Evolutionary conservation across 2,113 vertebrate species (phyloP), one percentile per base, ranked within the genome.

Genomic region (Calidris pygmaea): DNA sequence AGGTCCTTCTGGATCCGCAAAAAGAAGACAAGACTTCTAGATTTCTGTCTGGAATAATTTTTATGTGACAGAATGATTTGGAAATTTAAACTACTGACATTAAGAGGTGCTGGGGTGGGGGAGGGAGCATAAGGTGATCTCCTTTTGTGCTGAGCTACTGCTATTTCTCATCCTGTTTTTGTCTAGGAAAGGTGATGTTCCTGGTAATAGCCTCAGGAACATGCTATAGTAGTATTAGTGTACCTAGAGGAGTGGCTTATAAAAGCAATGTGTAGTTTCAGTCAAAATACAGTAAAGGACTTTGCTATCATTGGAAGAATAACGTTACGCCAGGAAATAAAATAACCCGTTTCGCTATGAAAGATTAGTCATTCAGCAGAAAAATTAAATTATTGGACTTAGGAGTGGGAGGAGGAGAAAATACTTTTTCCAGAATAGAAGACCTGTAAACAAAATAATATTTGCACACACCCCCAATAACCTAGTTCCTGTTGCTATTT

Each of bases 151-250:
- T 7, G 4, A 77, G 34, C 39, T 60, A 4, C 67, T 89, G 32
- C 45, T 68, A 5, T 66, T 70, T 91, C 12, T 73, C 34, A 43
- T 63, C 19, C 34, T 70, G 4, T 37, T 90, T 90, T 60, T 41
- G 5, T 62, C 48, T 87, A 2, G 32, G 59, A 80, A 77, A 55
- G 26, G 52, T 67, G n/a, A 34, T 37, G n/a, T 70, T 89, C 87
- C 55, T 83, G 59, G 27, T 74, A 67, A 30, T n/a, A 63, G 50
- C 20, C n/a, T 91, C 52, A 71, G 71, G 77, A 77, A 77, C 63
- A 62, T 7, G 26, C 41, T 53, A 1, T 43, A 37, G 59, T 58
- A 19, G 7, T 67, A 47, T 41, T n/a, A 73, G 17, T 0, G 0
- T 83, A 62, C 50, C 48, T 70, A 19, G 22, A 19, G 71, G 30